Base-by-base conservation (phyloP, 2,113 vertebrate species). In the Oophaga pumilio region DNA sequence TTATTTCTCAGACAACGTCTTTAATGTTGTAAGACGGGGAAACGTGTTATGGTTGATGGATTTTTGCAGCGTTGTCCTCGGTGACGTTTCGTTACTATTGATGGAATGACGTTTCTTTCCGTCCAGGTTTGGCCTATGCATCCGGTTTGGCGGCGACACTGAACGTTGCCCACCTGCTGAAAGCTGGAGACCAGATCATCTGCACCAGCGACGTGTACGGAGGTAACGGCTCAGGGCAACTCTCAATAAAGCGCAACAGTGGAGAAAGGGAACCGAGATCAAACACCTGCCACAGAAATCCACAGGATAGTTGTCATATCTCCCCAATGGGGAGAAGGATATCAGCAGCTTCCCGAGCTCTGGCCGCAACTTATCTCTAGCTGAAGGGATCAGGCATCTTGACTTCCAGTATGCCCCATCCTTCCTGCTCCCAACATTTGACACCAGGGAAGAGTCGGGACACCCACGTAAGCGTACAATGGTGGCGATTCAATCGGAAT, bases 121-220 rank as follows among this genome's bases (percentile, higher is more conserved):
- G 88, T 89, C 60, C 78, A 99, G 98, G 94, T 90, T 90, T 99
- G 57, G 95, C 97, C 74, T 94, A 96, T 57, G 96, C 98, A 60
- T 99, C 98, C 2, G 98, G 98, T 9, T 90, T 96, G 73, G 97
- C 95, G 62, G 96, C 98, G 15, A 94, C 96, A 12, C 10, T 95
- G 88, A 99, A 96, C 14, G 94, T 99, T 90, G 93, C 94, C 14
- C 97, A 99, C 89, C 91, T 99, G 64, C 89, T 99, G 62, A 98
- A 98, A 90, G 0, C 93, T 0, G 97, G 97, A 17, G 97, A 99
- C 73, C 91, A 94, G 0, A 90, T 99, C 24, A 77, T 99, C 89
- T 98, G 96, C 92, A 96, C 95, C 94, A 95, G 97, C 87, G 97
- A 99, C 62, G 97, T 98, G 8, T 99, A 99, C 64, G 97, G 95